A percentile compares a stretch with the other conserved stretches of the same genome.
Evolutionary conservation across 2,797 vertebrate genomes (phyloP).

Genomic region (Apodemus agrarius): DNA sequence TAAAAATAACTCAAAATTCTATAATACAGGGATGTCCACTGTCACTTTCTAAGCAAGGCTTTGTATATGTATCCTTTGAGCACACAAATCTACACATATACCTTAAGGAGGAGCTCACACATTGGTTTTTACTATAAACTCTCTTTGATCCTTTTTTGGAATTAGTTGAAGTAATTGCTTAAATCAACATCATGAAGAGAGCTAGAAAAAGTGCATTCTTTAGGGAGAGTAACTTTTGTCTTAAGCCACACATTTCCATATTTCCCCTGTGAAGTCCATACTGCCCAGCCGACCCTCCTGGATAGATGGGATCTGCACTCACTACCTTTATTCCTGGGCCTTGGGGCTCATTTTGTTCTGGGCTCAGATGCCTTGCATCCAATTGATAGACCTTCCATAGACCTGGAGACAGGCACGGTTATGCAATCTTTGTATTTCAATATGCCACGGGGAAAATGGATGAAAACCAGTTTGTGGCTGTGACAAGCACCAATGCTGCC

Average conservation of each 20-base stretch:
- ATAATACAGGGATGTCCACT: background rate
- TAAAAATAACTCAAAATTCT: background rate
- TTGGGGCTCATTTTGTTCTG: background rate
- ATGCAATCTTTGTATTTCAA: background rate
- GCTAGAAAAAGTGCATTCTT: background rate
- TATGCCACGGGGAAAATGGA: conserved; percentile 99
- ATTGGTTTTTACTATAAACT: conserved; percentile 16
- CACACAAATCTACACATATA: background rate
- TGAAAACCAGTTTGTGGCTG: conserved; percentile 98
- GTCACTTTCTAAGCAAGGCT: background rate
- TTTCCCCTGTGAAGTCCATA: background rate
- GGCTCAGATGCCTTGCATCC: background rate
- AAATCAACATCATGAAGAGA: background rate
- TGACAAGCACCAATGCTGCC: conserved; percentile 98
- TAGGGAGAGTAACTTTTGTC: background rate
- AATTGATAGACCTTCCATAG: rapidly evolving
- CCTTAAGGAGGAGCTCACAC: background rate
- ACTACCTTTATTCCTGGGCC: background rate
- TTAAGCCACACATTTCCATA: background rate
- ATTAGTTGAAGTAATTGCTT: background rate
- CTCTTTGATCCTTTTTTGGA: background rate
- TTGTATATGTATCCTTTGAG: background rate
- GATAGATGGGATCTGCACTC: background rate
- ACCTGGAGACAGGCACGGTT: background rate
- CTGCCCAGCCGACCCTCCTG: background rate